Evolutionary conservation across 2,113 vertebrate species (phyloP).

Genomic region (Podilymbus podiceps): DNA sequence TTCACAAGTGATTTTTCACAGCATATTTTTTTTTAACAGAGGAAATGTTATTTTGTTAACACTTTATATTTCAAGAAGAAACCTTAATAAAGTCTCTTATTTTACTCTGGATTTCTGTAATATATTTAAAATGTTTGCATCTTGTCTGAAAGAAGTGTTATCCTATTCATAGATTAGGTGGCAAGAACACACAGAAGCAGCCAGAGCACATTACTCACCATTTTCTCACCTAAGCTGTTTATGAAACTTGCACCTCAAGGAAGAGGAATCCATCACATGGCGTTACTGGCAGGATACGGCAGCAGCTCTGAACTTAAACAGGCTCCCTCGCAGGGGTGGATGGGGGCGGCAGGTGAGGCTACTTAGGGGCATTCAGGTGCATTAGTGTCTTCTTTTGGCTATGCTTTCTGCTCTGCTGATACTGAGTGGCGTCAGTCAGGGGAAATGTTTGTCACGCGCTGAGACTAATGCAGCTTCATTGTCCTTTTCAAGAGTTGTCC

Average conservation of each 20-base stretch:
- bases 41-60: not conserved
- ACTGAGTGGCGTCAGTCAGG: not conserved
- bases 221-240: not conserved
- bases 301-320: not conserved
- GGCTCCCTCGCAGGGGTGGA: not conserved
- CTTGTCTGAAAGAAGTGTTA: not conserved
- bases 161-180: not conserved
- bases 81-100: not conserved
- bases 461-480: not conserved
- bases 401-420: not conserved
- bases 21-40: not conserved
- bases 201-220: not conserved
- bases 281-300: not conserved
- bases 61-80: not conserved
- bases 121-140: not conserved
- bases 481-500: not conserved
- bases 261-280: not conserved
- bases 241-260: not conserved
- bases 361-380: not conserved
- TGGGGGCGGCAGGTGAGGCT: not conserved
- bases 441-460: not conserved
- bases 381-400: not conserved
- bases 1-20: not conserved
- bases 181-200: not conserved
- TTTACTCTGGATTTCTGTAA: not conserved